Conservation (phyloP, 2,113 vertebrate genomes). For the Triplophysa siluroides region DNA sequence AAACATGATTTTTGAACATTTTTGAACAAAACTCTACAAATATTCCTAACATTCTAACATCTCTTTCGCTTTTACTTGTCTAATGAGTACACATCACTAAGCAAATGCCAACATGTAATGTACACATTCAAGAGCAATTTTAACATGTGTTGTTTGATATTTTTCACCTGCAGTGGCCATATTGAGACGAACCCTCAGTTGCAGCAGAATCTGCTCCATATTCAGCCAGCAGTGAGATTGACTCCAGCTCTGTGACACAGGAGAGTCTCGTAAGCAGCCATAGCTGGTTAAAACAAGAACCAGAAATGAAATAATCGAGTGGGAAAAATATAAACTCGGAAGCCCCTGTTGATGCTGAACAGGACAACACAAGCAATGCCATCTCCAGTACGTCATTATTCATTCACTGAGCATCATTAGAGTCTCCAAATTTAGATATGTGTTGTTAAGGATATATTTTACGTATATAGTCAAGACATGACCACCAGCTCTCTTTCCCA, state of each 20-base stretch:
- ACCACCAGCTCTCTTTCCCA: neutral
- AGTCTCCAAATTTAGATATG: no score
- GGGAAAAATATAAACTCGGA: conserved; percentile 63
- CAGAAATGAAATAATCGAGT: conserved; percentile 67
- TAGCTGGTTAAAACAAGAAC: conserved; percentile 70
- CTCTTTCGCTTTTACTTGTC: no score
- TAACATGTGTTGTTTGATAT: neutral
- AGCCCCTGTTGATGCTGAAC: conserved; percentile 59
- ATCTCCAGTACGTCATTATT: conserved; percentile 62
- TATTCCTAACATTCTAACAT: no score
- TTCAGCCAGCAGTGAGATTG: conserved; percentile 68
- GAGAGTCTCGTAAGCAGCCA: conserved; percentile 63
- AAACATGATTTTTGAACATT: no score
- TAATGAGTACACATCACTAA: no score
- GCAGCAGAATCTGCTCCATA: conserved; percentile 67
- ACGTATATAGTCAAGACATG: neutral
- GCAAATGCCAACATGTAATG: no score
- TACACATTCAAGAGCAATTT: no score
- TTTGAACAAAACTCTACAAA: no score
- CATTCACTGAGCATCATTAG: neutral
- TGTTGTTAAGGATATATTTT: no score
- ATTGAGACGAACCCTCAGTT: conserved; percentile 66
- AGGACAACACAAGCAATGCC: conserved; percentile 75
- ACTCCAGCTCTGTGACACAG: conserved; percentile 70
- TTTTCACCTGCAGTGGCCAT: conserved; percentile 24